Percentiles rank a stretch among this genome's conserved stretches.
Evolutionary conservation across 2,797 vertebrate genomes (phyloP).

Genomic region (Enteromius fasciolatus): DNA sequence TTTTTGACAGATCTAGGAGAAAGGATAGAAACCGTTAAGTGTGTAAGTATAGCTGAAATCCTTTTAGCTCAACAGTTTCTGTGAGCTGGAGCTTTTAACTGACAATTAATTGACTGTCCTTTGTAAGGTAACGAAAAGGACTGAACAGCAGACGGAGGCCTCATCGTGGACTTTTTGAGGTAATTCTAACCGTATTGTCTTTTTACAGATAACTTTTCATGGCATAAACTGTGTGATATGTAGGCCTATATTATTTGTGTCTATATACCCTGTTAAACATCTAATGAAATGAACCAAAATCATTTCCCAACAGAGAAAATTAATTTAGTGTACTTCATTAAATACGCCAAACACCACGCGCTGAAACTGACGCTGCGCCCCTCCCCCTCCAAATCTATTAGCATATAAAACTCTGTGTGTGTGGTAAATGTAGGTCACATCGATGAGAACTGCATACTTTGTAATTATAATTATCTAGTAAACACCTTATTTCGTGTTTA

Average conservation of each 20-base stretch:
- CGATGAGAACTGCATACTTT: constrained; percentile 72
- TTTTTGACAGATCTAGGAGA: not conserved
- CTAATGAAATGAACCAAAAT: not conserved
- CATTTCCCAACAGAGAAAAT: constrained; percentile 73
- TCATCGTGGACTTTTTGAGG: not conserved
- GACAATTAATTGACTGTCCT: constrained; percentile 22
- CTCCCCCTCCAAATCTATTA: constrained; percentile 75
- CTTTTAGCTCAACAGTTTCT: not conserved
- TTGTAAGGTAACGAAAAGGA: constrained; percentile 3
- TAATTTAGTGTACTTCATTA: constrained; percentile 77
- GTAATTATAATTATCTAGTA: constrained; percentile 70
- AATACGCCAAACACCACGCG: constrained; percentile 61
- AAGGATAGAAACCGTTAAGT: not conserved
- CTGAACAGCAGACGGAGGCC: not conserved
- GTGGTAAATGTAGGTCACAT: constrained; percentile 81
- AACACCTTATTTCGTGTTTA: constrained; percentile 71
- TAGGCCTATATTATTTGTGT: not conserved
- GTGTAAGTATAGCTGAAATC: not conserved
- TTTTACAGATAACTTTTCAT: not conserved
- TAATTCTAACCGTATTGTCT: not conserved
- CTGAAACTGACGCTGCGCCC: constrained; percentile 58
- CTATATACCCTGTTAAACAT: not conserved
- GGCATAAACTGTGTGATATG: not conserved
- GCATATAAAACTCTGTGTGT: constrained; percentile 80
- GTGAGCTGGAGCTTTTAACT: not conserved